A percentile compares a stretch with the other conserved stretches of the same genome.
Evolutionary conservation across 2,888 invertebrate genomes (phyloP).

Genomic region (Sceliomorpha sp.): DNA sequence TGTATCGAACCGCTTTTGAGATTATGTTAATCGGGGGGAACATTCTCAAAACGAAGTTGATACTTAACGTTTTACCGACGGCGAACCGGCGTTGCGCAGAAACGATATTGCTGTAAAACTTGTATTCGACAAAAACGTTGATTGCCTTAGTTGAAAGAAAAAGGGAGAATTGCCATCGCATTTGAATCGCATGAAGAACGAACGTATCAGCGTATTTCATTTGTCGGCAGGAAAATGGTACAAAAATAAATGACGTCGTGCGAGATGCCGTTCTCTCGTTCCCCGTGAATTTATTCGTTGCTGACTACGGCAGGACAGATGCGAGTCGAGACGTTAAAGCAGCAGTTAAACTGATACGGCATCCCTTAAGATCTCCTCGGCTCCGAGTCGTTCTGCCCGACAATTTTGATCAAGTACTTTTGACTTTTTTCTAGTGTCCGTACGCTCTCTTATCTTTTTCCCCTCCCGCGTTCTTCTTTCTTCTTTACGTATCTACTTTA

Average conservation of each 20-base stretch:
- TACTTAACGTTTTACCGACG: no score
- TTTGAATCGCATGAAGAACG: slow-evolving; percentile 19
- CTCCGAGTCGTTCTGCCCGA: slow-evolving; percentile 39
- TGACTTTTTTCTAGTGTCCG: slow-evolving; percentile 23
- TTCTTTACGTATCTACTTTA: neutral
- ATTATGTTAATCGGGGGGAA: no score
- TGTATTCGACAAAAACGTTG: no score
- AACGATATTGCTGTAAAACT: no score
- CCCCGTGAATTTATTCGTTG: slow-evolving; percentile 53
- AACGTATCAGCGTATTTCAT: slow-evolving; percentile 52
- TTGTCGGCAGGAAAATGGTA: slow-evolving; percentile 30
- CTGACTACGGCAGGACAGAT: slow-evolving; percentile 56
- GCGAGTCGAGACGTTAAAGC: slow-evolving; percentile 55
- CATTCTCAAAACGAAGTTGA: neutral
- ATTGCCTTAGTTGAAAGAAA: slow-evolving; percentile 5
- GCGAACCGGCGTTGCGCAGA: no score
- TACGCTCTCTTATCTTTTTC: slow-evolving; percentile 36
- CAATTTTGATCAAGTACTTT: slow-evolving; percentile 47
- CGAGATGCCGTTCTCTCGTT: slow-evolving; percentile 48
- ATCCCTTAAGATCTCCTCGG: slow-evolving; percentile 51
- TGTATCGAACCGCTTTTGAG: no score
- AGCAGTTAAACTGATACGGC: slow-evolving; percentile 55
- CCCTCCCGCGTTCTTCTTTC: slow-evolving; percentile 4
- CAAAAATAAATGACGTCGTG: slow-evolving; percentile 48
- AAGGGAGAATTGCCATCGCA: slow-evolving; percentile 4